A percentile compares a stretch with the other conserved stretches of the same genome.
phyloP scores from a whole-genome alignment of 2,113 vertebrate species.

The Brachypteracias leptosomus region DNA sequence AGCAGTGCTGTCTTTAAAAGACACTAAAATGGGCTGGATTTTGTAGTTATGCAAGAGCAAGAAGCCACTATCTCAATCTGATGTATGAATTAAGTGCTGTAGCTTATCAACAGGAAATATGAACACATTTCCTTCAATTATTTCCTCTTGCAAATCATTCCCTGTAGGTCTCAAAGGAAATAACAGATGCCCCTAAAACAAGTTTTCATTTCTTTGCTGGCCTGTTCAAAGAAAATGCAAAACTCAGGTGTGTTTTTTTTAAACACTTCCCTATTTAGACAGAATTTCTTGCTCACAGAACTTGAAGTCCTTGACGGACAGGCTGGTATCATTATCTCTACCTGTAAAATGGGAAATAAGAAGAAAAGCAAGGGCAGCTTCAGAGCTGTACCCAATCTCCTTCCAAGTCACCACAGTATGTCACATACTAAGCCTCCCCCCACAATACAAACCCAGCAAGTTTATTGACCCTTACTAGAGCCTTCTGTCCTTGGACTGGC shows the following conservation, averaged over 20 bases:
- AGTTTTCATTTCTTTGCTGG: neutral
- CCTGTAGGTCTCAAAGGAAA: conserved; percentile 36
- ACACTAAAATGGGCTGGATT: neutral
- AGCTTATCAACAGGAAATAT: conserved; percentile 48
- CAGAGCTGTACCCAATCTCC: neutral
- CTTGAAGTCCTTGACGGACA: neutral
- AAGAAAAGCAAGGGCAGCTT: neutral
- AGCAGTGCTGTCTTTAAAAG: neutral
- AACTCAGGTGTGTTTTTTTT: neutral
- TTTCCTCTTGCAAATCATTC: conserved; percentile 36
- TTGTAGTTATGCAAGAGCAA: neutral
- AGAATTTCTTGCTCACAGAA: neutral
- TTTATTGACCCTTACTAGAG: neutral
- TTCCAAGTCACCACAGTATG: neutral
- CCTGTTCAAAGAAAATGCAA: neutral
- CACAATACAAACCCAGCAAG: neutral
- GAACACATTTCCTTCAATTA: conserved; percentile 59
- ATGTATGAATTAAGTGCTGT: conserved; percentile 21
- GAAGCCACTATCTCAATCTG: neutral
- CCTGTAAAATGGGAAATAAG: neutral
- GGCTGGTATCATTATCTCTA: neutral
- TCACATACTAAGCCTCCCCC: neutral
- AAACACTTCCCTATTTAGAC: neutral
- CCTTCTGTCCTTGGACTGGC: neutral
- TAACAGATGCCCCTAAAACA: conserved; percentile 24